Conservation (phyloP, 2,888 invertebrate species). For the Neria commutata region DNA sequence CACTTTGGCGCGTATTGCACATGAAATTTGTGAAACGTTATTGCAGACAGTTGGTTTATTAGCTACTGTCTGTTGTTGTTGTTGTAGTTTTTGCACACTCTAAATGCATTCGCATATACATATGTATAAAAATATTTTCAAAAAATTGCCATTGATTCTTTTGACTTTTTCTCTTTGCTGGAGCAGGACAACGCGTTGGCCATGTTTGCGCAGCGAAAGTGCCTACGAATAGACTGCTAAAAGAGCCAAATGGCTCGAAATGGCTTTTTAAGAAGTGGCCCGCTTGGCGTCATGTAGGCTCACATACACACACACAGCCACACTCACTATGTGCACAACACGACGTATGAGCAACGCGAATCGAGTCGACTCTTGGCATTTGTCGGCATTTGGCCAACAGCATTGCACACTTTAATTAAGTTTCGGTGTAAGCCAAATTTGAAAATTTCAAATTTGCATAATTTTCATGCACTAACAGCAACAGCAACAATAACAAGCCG, state of each 20-base stretch:
- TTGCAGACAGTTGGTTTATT: no score
- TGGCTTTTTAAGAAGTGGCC: no score
- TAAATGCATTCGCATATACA: background rate
- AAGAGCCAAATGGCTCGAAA: no score
- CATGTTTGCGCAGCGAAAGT: no score
- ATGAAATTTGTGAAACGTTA: conserved; percentile 27
- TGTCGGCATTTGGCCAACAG: background rate
- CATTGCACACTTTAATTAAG: no score
- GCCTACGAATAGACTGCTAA: no score
- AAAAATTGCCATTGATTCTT: background rate
- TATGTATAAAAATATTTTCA: background rate
- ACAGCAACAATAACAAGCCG: no score
- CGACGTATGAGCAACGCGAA: conserved; percentile 22
- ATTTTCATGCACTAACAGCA: background rate
- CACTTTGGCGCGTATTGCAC: conserved; percentile 15
- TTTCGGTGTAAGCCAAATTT: no score
- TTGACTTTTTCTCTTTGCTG: no score
- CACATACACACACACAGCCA: no score
- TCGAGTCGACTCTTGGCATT: conserved; percentile 3
- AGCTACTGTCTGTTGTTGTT: background rate
- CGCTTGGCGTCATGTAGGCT: no score
- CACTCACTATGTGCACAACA: background rate
- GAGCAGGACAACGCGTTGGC: no score
- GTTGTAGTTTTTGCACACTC: background rate
- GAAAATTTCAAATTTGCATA: background rate